These are phyloP conservation scores for Canis aureus DNA, from an alignment of 2,113 vertebrate species.

Conservation along the genomic window DNA sequence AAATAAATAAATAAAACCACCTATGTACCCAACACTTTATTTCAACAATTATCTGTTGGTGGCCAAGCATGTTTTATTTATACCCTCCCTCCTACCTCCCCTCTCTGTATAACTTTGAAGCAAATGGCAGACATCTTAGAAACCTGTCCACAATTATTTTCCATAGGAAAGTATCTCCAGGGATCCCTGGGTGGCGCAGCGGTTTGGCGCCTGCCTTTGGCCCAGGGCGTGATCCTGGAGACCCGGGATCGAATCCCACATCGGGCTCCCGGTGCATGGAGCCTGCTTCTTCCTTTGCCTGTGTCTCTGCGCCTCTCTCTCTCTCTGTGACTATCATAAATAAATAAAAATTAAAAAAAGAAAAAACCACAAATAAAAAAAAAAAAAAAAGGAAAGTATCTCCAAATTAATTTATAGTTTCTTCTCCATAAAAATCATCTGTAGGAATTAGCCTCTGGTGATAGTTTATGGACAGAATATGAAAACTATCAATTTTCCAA, in stretches of 20 bases:
- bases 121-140: neutral
- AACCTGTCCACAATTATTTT: constrained; percentile 17
- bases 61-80: neutral
- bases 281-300: too few species aligned
- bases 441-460: neutral
- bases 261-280: too few species aligned
- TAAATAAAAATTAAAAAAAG: too few species aligned
- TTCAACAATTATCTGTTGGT: neutral
- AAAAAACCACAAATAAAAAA: too few species aligned
- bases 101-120: neutral
- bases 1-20: neutral
- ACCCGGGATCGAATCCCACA: too few species aligned
- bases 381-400: constrained; percentile 43
- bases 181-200: too few species aligned
- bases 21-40: neutral
- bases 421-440: constrained; percentile 16
- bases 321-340: too few species aligned
- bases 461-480: neutral
- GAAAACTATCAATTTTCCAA: constrained; percentile 37
- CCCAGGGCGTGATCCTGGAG: too few species aligned
- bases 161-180: constrained; percentile 29
- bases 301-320: too few species aligned
- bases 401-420: constrained; percentile 44
- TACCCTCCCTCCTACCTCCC: neutral
- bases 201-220: too few species aligned